Evolutionary conservation across 2,797 vertebrate genomes (phyloP), one percentile per base, ranked within the genome.

Genomic region (Champsocephalus esox): DNA sequence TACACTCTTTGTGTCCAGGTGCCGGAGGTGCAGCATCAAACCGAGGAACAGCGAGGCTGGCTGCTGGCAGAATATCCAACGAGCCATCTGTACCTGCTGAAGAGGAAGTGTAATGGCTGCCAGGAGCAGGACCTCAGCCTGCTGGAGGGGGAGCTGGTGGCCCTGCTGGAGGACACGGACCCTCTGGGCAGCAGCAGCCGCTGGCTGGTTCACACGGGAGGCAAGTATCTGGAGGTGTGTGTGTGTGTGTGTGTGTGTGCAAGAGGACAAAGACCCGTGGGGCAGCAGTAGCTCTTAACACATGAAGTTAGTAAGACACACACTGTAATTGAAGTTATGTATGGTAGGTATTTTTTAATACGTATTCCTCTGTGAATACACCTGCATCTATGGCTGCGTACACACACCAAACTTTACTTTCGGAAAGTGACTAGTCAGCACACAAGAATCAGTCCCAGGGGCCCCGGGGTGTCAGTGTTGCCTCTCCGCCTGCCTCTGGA

Each of bases 161-260:
- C 96, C 59, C 93, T 96, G 81, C 77, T 98, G 85, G 96, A 99
- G 88, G 95, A 96, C 82, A 96, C 93, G 4, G 98, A 99, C 84
- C 97, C 97, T 1, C 83, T 96, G 4, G 97, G 97, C 84, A 99
- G 97, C 89, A 95, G 90, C 14, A 95, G 95, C 92, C 96, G 98
- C 87, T 99, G 98, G 98, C 95, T 99, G 62, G 97, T 99, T 75
- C 95, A 98, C 89, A 96, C 95, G 14, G 98, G 98, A 93, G 93
- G 98, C 95, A 93, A 95, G 97, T 95, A 32, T 88, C 41, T 76
- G 65, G 48, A 2, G 67, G 32, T 73, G 11, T 81, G 21, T 66
- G 32, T 56, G 32, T 49, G n/a, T 70, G 64, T 58, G 34, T 73
- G 11, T 81, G 21, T 66, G 32, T 56, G 32, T 50, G 54, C 13